Evolutionary conservation across 2,113 vertebrate species (phyloP).

Genomic region (Ploceus nigricollis): DNA sequence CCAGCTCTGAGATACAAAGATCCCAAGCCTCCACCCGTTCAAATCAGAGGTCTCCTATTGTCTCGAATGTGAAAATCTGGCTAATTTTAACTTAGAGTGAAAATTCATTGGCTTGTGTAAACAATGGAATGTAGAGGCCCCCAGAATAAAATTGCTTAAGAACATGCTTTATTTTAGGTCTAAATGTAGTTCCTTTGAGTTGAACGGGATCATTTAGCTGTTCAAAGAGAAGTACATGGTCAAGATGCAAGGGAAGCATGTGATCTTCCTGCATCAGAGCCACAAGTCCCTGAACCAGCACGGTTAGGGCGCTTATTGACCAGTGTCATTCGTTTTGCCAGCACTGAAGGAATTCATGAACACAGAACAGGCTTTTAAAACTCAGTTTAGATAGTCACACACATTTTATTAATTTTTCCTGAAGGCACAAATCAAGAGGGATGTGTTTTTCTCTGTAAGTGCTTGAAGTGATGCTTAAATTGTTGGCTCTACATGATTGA

Average conservation of each 20-base stretch:
- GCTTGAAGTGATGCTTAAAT: neutral
- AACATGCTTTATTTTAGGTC: neutral
- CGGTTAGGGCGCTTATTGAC: neutral
- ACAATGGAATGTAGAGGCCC: neutral
- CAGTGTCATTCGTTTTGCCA: neutral
- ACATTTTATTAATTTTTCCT: neutral
- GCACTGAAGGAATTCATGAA: neutral
- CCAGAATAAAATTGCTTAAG: neutral
- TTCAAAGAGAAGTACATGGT: neutral
- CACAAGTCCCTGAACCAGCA: neutral
- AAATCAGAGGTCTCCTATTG: neutral
- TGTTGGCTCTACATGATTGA: conserved; percentile 39
- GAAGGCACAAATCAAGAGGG: neutral
- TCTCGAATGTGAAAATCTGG: neutral
- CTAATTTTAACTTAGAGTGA: neutral
- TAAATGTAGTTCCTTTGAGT: neutral
- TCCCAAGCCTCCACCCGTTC: neutral
- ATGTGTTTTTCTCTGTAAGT: conserved; percentile 8
- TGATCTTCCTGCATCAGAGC: neutral
- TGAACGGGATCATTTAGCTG: neutral
- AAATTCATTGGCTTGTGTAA: neutral
- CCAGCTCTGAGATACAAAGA: neutral
- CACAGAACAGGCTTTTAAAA: neutral
- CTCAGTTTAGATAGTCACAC: neutral
- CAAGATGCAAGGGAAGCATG: neutral